phyloP scores from a whole-genome alignment of 2,113 vertebrate species.

The Emydura subglobosa region DNA sequence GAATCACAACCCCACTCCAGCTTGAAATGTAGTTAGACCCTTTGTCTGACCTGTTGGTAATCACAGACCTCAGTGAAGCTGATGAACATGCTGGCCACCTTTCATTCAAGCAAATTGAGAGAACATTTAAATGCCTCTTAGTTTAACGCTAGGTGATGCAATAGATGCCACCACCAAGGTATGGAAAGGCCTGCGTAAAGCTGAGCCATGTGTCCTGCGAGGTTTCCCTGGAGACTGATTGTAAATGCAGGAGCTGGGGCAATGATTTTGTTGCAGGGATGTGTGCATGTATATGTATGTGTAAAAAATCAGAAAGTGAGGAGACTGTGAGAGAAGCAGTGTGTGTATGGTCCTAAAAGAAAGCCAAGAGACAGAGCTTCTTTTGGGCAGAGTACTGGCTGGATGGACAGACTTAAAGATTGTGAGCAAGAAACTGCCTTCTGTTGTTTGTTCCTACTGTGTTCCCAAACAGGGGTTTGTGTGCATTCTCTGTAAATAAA shows the following conservation, averaged over 20 bases:
- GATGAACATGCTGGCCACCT: not conserved
- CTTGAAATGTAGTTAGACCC: too few relatives aligned
- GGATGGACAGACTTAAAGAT: too few relatives aligned
- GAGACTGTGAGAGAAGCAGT: not conserved
- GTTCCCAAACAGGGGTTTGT: not conserved
- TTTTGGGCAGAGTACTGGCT: not conserved
- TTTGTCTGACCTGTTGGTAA: too few relatives aligned
- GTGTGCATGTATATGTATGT: not conserved
- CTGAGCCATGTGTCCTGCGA: too few relatives aligned
- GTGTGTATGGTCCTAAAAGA: rapidly evolving
- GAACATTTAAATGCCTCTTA: not conserved
- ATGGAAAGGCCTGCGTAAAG: not conserved
- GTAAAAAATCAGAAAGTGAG: not conserved
- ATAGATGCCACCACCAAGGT: not conserved
- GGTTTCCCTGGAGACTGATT: not conserved
- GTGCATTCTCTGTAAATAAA: not conserved
- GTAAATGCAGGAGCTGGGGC: not conserved
- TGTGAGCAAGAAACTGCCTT: not conserved
- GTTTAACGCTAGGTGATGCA: not conserved
- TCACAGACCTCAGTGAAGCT: not conserved
- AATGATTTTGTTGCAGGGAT: not conserved
- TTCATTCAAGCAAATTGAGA: not conserved
- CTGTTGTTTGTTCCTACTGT: not conserved
- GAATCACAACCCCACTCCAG: too few relatives aligned
- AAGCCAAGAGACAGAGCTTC: not conserved